phyloP scores from a whole-genome alignment of 2,113 vertebrate genomes.

The Crotalus helleri region DNA sequence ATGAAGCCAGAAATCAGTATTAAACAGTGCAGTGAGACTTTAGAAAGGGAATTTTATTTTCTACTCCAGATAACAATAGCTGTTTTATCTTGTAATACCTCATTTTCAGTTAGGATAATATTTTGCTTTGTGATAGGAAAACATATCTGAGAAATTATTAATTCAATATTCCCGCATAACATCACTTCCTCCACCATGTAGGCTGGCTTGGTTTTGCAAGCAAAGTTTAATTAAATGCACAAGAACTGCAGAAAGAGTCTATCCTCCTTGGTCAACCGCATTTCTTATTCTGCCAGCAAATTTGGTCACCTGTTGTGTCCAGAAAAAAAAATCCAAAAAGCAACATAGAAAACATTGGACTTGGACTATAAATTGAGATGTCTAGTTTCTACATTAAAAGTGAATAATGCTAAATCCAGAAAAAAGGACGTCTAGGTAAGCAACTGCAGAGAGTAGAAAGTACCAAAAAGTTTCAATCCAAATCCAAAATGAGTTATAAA shows the following conservation, averaged over 20 bases:
- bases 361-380: neutral
- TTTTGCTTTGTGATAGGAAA: neutral
- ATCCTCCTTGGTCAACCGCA: too few relatives aligned
- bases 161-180: neutral
- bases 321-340: neutral
- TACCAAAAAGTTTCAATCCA: neutral
- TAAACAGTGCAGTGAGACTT: neutral
- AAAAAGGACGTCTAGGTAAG: neutral
- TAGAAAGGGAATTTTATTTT: neutral
- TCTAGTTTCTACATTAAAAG: neutral
- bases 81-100: neutral
- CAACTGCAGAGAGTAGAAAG: neutral
- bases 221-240: neutral
- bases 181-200: neutral
- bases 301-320: neutral
- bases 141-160: neutral
- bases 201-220: neutral
- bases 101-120: neutral
- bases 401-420: neutral
- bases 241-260: neutral
- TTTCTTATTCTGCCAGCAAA: neutral
- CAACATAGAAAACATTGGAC: neutral
- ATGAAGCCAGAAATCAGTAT: neutral
- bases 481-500: neutral
- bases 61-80: neutral